Evolutionary conservation across 2,113 vertebrate genomes (phyloP), one percentile per base, ranked within the genome.

Genomic region (Microcebus murinus): DNA sequence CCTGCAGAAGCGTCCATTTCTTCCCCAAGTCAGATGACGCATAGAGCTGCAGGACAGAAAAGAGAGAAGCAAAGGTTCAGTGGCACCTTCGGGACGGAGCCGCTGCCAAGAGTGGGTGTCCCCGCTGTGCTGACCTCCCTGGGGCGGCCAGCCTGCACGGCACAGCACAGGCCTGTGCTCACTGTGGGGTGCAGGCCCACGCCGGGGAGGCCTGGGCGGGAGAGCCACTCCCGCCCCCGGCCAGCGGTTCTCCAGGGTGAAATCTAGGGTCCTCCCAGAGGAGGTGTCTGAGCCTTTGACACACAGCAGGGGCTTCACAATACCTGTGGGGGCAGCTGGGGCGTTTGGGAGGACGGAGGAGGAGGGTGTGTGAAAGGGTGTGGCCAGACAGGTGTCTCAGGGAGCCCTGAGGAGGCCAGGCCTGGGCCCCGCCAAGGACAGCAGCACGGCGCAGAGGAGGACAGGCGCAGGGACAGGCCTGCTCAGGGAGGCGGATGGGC

Each of bases 1-100:
- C 99, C 97, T 99, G 99, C n/a, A 99, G 98, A 57, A 99, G 98
- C 1, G 97, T 99, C 99, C 99, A 99, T 98, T 99, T 99, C 96
- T 98, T 99, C 10, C 99, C 99, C 98, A 99, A 97, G 98, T 99
- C 99, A 14, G 97, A 95, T 0, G 99, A 99, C 29, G 99, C 99
- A 48, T 99, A 99, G 23, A 99, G 99, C 99, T 99, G 97, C 0
- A 87, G 36, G 27, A 11, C 7, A 61, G 14, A 91, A 8, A 86
- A 71, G 42, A 84, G 68, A 80, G 71, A 86, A 14, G 23, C 18
- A 82, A 9, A 0, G 57, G 21, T 31, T 27, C 1, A 86, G 52
- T 90, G 7, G 7, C 0, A 13, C 31, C 1, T 0, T 5, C 34
- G 25, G 84, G 18, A 52, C 2, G 0, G 0, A 17, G 80, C 39